phyloP scores from a whole-genome alignment of 2,113 vertebrate species.

The Bubo scandiacus region DNA sequence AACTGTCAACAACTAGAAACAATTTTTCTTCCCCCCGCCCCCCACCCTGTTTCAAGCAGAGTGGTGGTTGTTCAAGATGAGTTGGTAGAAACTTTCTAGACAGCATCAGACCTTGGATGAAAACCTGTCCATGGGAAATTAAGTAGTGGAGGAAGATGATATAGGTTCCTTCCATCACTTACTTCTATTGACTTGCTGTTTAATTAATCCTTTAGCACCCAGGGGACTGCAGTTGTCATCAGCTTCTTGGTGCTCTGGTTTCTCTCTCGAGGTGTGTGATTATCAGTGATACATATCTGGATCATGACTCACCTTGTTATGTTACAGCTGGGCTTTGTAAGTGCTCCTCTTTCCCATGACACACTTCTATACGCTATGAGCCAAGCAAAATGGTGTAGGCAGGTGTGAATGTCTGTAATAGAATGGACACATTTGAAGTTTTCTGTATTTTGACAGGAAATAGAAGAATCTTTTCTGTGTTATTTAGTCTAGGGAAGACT shows the following conservation, averaged over 20 bases:
- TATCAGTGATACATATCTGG: neutral
- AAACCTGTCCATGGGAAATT: neutral
- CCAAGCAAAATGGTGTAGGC: neutral
- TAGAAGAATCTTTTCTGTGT: neutral
- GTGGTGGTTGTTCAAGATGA: neutral
- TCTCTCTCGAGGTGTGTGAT: neutral
- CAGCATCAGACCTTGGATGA: neutral
- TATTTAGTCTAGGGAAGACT: neutral
- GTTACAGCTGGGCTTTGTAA: neutral
- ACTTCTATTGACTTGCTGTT: neutral
- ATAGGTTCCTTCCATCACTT: neutral
- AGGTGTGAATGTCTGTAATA: neutral
- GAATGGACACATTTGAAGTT: neutral
- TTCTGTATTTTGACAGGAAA: neutral
- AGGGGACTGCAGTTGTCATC: neutral
- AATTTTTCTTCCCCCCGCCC: neutral
- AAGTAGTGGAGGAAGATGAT: neutral
- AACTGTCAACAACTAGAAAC: neutral
- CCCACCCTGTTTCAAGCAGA: neutral
- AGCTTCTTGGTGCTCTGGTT: neutral
- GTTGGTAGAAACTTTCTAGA: neutral
- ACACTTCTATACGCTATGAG: neutral
- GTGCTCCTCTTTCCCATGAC: neutral
- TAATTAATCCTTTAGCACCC: neutral
- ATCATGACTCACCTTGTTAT: neutral